These are phyloP conservation scores for Microtus richardsoni DNA, from an alignment of 2,113 vertebrate genomes.

Conservation along the genomic window DNA sequence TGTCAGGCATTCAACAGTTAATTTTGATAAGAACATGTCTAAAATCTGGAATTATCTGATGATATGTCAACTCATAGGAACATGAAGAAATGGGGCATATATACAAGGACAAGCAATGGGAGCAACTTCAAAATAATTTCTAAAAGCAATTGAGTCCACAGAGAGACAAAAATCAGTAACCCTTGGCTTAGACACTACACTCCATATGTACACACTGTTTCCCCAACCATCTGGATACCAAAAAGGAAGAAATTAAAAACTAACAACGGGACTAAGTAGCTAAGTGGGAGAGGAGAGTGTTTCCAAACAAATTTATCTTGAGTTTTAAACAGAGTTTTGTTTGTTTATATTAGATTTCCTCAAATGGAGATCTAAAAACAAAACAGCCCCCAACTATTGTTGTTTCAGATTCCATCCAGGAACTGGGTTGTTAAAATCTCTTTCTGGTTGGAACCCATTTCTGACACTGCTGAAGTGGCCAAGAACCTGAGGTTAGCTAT, in stretches of 20 bases:
- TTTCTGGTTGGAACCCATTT: background rate
- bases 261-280: background rate
- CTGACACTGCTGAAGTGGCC: background rate
- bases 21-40: background rate
- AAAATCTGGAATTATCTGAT: background rate
- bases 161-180: conserved; percentile 12
- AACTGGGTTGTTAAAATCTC: background rate
- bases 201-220: background rate
- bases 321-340: conserved; percentile 11
- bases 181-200: background rate
- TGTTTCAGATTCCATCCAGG: background rate
- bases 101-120: background rate
- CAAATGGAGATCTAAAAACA: background rate
- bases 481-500: background rate
- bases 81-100: background rate
- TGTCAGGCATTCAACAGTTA: background rate
- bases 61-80: conserved; percentile 27
- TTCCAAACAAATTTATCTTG: background rate
- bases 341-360: conserved; percentile 18
- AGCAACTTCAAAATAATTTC: conserved; percentile 19
- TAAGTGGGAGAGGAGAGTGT: background rate
- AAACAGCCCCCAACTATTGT: background rate
- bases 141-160: background rate
- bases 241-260: background rate
- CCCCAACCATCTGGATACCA: background rate